These are phyloP conservation scores for Pentalonia nigronervosa DNA, from an alignment of 1,140 invertebrate genomes.

Conservation along the genomic window DNA sequence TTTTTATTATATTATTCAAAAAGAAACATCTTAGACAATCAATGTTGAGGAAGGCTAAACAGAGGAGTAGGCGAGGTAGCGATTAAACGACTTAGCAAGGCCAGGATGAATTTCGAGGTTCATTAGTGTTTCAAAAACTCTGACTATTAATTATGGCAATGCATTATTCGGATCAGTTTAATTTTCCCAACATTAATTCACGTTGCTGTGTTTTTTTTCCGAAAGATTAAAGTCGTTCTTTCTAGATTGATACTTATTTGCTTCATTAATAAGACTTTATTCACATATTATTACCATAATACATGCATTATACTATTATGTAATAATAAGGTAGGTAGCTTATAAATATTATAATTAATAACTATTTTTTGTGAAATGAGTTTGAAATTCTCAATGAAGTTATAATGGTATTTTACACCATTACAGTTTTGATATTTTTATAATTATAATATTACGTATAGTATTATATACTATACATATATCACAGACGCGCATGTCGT, in stretches of 20 bases:
- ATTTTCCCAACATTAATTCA: slow-evolving; percentile 47
- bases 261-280: slow-evolving; percentile 31
- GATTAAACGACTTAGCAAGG: slow-evolving; percentile 40
- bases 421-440: no score
- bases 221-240: slow-evolving; percentile 31
- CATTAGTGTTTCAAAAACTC: slow-evolving; percentile 50
- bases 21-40: slow-evolving; percentile 48
- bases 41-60: slow-evolving; percentile 39
- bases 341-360: neutral
- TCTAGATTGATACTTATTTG: slow-evolving; percentile 42
- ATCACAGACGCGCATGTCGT: no score
- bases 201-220: slow-evolving; percentile 35
- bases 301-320: neutral
- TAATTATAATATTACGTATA: no score
- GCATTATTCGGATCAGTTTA: slow-evolving; percentile 52
- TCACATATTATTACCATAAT: neutral
- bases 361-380: no score
- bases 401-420: no score
- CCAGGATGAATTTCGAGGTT: slow-evolving; percentile 48
- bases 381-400: no score
- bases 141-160: slow-evolving; percentile 49
- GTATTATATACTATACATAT: no score
- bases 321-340: neutral
- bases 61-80: neutral
- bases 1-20: slow-evolving; percentile 54